Evolutionary conservation across 2,888 invertebrate genomes (phyloP).

Genomic region (Hartigia nigra): DNA sequence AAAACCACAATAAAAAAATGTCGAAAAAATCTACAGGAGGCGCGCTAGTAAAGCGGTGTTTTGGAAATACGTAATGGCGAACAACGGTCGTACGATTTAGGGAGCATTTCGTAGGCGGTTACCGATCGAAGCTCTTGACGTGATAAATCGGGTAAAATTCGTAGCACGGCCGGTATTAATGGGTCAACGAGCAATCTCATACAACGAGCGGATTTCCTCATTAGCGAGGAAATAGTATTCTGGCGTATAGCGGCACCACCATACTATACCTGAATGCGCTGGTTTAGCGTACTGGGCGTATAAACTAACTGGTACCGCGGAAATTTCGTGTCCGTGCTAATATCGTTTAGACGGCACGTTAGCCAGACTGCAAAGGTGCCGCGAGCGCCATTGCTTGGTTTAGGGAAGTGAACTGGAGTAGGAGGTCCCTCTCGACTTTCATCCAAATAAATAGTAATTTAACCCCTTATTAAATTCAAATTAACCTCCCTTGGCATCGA

Average conservation of each 20-base stretch:
- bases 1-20: not conserved
- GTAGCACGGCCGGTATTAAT: not conserved
- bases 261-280: not conserved
- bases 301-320: not conserved
- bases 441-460: constrained; percentile 44
- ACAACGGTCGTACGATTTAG: not conserved
- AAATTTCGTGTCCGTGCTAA: not conserved
- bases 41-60: not conserved
- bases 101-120: not conserved
- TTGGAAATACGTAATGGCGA: not conserved
- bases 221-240: not conserved
- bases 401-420: too few species aligned
- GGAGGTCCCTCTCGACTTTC: not conserved
- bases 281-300: not conserved
- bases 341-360: constrained; percentile 1
- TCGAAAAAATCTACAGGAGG: too few species aligned
- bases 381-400: not conserved
- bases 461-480: constrained; percentile 60
- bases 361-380: not conserved
- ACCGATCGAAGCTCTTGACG: too few species aligned
- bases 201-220: not conserved
- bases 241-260: not conserved
- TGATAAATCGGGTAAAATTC: not conserved
- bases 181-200: not conserved
- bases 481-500: constrained; percentile 38